Evolutionary conservation across 2,797 vertebrate species (phyloP).

Genomic region (Alauda arvensis): DNA sequence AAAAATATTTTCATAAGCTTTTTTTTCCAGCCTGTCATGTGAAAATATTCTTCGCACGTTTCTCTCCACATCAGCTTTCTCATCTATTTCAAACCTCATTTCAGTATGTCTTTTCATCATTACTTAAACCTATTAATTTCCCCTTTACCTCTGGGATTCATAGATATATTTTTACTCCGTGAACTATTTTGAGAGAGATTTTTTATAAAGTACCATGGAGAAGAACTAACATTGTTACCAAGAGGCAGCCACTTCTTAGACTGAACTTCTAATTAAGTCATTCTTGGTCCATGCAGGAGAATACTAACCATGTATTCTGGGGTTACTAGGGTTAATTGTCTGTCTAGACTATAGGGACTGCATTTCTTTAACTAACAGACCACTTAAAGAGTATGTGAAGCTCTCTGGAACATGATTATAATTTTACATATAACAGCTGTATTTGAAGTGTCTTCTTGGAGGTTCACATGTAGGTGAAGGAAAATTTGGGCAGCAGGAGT

Average conservation of each 20-base stretch:
- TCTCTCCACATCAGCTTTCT: not conserved
- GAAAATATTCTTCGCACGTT: not conserved
- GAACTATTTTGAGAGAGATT: not conserved
- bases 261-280: conserved; percentile 35
- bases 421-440: not conserved
- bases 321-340: conserved; percentile 38
- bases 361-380: conserved; percentile 2
- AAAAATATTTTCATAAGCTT: not conserved
- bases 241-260: not conserved
- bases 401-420: not conserved
- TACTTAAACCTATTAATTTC: conserved; percentile 8
- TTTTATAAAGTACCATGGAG: not conserved
- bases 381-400: not conserved
- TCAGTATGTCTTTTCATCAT: not conserved
- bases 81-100: not conserved
- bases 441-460: not conserved
- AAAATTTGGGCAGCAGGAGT: not conserved
- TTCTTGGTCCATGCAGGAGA: not conserved
- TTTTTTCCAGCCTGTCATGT: not conserved
- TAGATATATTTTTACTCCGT: not conserved
- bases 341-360: not conserved
- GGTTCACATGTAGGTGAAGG: not conserved
- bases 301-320: not conserved
- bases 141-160: not conserved
- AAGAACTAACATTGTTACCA: not conserved